Conservation (phyloP, 2,888 invertebrate species). For the Acronicta aceris region DNA sequence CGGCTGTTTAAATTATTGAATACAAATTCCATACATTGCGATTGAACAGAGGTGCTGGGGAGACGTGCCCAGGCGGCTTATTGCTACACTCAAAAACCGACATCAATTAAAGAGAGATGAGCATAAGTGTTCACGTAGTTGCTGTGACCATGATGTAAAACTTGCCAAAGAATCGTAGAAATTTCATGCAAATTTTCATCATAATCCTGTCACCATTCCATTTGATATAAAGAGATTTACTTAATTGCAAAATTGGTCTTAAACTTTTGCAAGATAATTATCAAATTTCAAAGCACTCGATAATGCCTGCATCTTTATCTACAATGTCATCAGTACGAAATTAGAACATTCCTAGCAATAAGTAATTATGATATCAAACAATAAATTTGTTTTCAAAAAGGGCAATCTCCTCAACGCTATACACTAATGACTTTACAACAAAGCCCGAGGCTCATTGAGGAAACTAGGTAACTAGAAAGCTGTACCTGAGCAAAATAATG, state of each 20-base stretch:
- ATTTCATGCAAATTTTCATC: no score
- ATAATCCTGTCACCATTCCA: no score
- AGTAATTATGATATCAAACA: not conserved
- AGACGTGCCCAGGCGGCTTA: slow-evolving; percentile 76
- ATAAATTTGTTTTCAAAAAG: not conserved
- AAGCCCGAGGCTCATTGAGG: not conserved
- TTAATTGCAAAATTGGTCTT: no score
- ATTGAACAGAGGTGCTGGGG: slow-evolving; percentile 74
- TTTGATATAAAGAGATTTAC: no score
- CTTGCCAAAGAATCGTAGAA: not conserved
- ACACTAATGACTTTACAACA: not conserved
- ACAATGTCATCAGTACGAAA: not conserved
- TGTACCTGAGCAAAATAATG: not conserved
- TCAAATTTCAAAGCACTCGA: no score
- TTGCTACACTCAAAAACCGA: slow-evolving; percentile 82
- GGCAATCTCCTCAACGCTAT: not conserved
- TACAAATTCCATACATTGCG: slow-evolving; percentile 85
- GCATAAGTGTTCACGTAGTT: slow-evolving; percentile 61
- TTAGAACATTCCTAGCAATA: not conserved
- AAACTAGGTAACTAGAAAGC: not conserved
- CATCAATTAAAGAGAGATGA: slow-evolving; percentile 84
- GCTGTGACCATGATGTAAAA: slow-evolving; percentile 39
- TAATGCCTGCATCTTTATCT: not conserved
- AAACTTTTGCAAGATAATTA: no score
- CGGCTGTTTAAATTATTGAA: slow-evolving; percentile 80